A percentile compares a stretch with the other conserved stretches of the same genome.
Conservation (phyloP, 2,797 vertebrate species). For the Enteromius argenteus region DNA sequence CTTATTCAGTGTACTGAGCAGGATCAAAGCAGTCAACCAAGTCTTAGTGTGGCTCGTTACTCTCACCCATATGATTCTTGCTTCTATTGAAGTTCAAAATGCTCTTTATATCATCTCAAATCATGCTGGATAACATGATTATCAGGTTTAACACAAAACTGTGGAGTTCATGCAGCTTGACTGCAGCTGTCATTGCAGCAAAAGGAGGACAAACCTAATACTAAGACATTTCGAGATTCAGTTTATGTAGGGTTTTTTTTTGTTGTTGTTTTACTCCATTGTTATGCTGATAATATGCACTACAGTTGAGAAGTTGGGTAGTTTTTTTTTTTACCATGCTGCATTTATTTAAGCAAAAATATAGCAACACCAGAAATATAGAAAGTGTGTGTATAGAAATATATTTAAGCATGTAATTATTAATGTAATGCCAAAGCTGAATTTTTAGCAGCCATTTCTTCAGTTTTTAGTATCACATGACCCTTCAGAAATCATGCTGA, state of each 20-base stretch:
- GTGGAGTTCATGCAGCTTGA: neutral
- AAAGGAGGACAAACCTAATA: neutral
- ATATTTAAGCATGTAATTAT: neutral
- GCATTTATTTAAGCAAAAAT: neutral
- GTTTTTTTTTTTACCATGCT: neutral
- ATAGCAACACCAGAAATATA: neutral
- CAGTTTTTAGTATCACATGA: neutral
- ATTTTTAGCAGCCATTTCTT: too few species aligned
- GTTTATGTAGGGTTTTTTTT: neutral
- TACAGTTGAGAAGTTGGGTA: neutral
- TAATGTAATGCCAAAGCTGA: neutral
- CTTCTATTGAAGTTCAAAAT: neutral
- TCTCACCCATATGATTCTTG: neutral
- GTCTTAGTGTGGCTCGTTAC: neutral
- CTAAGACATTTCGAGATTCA: neutral
- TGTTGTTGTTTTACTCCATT: neutral
- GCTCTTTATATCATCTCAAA: neutral
- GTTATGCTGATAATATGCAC: neutral
- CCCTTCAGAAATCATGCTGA: neutral
- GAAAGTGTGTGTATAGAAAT: too few species aligned
- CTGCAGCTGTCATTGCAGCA: neutral
- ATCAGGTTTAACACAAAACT: neutral
- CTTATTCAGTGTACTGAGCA: slow-evolving; percentile 67
- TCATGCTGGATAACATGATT: neutral
- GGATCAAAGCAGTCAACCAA: slow-evolving; percentile 53